A percentile compares a stretch with the other conserved stretches of the same genome.
phyloP scores from a whole-genome alignment of 2,797 vertebrate species.

The Psittacula derbiana region DNA sequence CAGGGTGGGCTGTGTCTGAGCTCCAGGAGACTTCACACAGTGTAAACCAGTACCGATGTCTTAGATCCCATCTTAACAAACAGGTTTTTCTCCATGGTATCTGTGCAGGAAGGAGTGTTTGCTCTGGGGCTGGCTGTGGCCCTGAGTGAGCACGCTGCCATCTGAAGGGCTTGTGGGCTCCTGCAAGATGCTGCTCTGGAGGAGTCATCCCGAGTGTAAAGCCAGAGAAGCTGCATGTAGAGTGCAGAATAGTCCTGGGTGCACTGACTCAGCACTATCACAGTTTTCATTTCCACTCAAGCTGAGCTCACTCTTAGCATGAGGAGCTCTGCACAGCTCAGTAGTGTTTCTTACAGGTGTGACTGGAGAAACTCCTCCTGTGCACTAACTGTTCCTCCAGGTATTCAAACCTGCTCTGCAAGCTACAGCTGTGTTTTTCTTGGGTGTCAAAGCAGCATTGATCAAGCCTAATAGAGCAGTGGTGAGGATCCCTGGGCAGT shows the following conservation, averaged over 20 bases:
- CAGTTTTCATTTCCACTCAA: background rate
- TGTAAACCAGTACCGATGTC: background rate
- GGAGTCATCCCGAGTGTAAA: background rate
- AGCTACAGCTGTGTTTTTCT: background rate
- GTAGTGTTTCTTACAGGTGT: background rate
- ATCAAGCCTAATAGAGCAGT: background rate
- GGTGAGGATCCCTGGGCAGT: background rate
- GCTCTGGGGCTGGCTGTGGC: background rate
- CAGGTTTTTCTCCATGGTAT: background rate
- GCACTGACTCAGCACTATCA: background rate
- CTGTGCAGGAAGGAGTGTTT: background rate
- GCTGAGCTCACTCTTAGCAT: background rate
- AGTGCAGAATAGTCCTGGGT: background rate
- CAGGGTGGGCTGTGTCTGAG: background rate
- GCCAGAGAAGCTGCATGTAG: background rate
- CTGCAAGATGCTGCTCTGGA: background rate
- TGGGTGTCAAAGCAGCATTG: background rate
- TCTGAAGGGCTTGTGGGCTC: conserved; percentile 28
- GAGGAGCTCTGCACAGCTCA: background rate
- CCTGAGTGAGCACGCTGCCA: background rate
- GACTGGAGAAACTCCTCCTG: background rate
- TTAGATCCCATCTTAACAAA: background rate
- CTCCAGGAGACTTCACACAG: background rate
- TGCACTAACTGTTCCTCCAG: background rate
- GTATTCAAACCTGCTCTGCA: background rate